Conservation (phyloP, 2,113 vertebrate species). For the Hippocampus mohnikei region DNA sequence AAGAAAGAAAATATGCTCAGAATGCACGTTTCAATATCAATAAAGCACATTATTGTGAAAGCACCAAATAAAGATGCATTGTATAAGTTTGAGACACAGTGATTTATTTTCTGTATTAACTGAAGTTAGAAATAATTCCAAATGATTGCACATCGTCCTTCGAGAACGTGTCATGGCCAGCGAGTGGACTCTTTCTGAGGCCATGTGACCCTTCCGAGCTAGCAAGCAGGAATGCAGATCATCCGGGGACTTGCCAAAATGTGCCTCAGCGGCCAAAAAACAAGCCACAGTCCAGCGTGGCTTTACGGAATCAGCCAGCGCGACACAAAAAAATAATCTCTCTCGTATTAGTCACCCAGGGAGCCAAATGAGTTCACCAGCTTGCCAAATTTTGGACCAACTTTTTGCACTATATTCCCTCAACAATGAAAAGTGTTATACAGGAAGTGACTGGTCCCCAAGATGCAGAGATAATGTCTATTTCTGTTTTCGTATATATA, state of each 20-base stretch:
- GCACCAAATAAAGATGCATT: too few species aligned
- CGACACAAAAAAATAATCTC: neutral
- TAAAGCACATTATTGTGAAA: neutral
- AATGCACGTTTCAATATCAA: neutral
- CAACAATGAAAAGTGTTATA: neutral
- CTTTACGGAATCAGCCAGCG: conserved; percentile 7
- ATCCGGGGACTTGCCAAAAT: conserved; percentile 14
- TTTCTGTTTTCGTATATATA: conserved; percentile 28
- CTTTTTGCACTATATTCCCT: neutral
- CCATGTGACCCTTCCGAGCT: conserved; percentile 26
- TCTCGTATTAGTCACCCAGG: conserved; percentile 4
- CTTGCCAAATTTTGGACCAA: neutral
- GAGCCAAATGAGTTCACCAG: neutral
- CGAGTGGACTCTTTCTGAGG: conserved; percentile 12
- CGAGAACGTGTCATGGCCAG: conserved; percentile 1
- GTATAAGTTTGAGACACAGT: neutral
- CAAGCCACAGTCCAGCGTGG: conserved; percentile 4
- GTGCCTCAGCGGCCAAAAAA: conserved; percentile 5
- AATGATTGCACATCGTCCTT: neutral
- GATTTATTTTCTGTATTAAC: neutral
- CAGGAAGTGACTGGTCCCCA: conserved; percentile 4
- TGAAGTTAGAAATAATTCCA: neutral
- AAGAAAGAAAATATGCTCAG: neutral
- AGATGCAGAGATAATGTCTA: conserved; percentile 26
- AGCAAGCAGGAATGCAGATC: conserved; percentile 18